These are phyloP conservation scores for Eospalax fontanierii DNA, from an alignment of 2,797 vertebrate genomes.

Conservation along the genomic window DNA sequence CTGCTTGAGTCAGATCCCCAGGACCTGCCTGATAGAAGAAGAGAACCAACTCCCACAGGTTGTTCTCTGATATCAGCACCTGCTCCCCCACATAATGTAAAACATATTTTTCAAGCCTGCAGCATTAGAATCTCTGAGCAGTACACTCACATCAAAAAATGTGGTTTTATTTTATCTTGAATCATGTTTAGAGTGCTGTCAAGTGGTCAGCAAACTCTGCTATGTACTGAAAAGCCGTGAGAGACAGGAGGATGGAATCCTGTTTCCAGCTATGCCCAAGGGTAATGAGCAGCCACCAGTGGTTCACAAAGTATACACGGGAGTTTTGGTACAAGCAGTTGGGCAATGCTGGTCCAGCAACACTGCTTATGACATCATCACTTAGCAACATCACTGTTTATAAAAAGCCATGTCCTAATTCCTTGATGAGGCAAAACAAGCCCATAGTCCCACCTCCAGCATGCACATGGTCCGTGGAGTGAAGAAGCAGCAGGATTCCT, in stretches of 20 bases:
- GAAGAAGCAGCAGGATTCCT: neutral
- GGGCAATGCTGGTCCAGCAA: neutral
- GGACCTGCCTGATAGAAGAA: neutral
- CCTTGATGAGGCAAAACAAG: neutral
- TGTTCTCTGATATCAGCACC: no score
- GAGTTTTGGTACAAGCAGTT: neutral
- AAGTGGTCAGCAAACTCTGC: neutral
- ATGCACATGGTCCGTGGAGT: neutral
- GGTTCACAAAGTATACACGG: no score
- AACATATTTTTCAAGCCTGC: no score
- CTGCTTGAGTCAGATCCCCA: neutral
- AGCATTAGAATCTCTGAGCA: neutral
- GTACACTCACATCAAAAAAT: neutral
- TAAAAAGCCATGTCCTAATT: neutral
- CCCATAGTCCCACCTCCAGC: rapidly evolving
- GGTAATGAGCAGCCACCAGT: neutral
- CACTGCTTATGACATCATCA: neutral
- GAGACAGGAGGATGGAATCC: no score
- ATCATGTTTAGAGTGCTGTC: neutral
- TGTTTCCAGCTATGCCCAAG: neutral
- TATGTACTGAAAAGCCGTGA: no score
- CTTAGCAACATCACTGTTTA: neutral
- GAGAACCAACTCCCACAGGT: no score
- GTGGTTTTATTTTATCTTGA: neutral
- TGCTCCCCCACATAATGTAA: no score